Conservation (phyloP, 2,888 invertebrate genomes). For the Hyles lineata region DNA sequence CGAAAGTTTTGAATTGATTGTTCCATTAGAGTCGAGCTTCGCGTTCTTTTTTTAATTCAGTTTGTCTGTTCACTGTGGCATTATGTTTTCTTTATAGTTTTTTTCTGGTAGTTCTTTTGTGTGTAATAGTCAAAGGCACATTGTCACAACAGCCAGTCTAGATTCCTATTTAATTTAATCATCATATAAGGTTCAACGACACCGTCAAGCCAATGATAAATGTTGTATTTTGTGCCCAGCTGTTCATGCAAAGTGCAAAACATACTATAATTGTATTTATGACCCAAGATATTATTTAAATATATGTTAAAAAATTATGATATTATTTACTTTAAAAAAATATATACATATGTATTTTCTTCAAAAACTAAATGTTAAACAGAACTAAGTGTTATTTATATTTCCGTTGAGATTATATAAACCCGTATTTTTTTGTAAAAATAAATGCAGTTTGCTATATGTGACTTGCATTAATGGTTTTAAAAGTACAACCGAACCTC, state of each 20-base stretch:
- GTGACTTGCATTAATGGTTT: conserved; percentile 9
- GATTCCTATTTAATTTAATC: neutral
- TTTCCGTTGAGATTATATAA: neutral
- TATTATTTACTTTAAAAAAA: neutral
- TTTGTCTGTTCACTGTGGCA: conserved; percentile 44
- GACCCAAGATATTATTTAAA: neutral
- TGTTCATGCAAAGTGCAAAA: neutral
- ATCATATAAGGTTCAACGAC: neutral
- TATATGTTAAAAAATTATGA: neutral
- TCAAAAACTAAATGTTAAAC: neutral
- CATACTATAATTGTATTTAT: neutral
- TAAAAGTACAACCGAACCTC: neutral
- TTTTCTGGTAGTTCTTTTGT: neutral
- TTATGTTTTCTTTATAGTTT: conserved; percentile 22
- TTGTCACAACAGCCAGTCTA: conserved; percentile 3
- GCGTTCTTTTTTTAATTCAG: conserved; percentile 48
- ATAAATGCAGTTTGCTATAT: neutral
- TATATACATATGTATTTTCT: neutral
- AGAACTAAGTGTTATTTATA: neutral
- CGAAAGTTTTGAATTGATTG: conserved; percentile 52
- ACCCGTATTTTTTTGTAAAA: neutral
- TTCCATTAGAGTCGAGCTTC: conserved; percentile 45
- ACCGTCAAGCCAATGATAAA: neutral
- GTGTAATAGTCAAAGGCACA: neutral
- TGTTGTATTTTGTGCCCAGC: neutral